Percentiles rank a stretch among this genome's conserved stretches.
Evolutionary conservation across 64 coral and sea anemone species (phyloP).

Genomic region (Trachythela sp.): DNA sequence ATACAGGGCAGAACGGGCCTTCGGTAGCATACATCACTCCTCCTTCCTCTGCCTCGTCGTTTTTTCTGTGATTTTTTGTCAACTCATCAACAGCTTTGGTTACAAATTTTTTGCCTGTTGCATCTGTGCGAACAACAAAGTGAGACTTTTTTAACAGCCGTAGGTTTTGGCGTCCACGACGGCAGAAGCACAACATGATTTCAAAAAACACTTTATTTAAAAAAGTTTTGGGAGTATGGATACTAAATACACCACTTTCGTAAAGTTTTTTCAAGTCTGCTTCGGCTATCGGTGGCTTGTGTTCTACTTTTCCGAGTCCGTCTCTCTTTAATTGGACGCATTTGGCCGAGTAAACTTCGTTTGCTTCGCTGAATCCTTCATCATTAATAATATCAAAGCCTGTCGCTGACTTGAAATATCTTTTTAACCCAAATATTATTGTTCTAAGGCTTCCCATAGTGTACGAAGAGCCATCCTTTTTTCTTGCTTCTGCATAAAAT

Average conservation of each 20-base stretch:
- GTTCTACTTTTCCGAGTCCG: not conserved
- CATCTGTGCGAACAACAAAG: not conserved
- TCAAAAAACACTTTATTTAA: slow-evolving; percentile 4
- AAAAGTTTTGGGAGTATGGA: not conserved
- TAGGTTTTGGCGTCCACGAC: slow-evolving; percentile 1
- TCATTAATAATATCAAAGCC: slow-evolving; percentile 25
- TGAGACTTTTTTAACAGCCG: not conserved
- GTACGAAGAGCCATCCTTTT: slow-evolving; percentile 5
- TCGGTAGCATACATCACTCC: slow-evolving; percentile 18
- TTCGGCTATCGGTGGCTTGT: not conserved
- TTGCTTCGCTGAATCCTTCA: slow-evolving; percentile 30
- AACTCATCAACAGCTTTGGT: not conserved
- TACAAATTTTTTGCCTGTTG: not conserved
- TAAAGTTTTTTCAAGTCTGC: slow-evolving; percentile 13
- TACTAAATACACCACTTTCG: not conserved
- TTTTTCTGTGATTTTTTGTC: slow-evolving; percentile 17
- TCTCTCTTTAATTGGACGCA: slow-evolving; percentile 28
- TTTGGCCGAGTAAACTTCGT: slow-evolving; percentile 26
- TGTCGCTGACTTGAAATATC: slow-evolving; percentile 15
- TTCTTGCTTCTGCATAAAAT: not conserved
- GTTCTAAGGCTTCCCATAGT: slow-evolving; percentile 25
- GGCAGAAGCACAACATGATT: slow-evolving; percentile 1
- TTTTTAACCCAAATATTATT: slow-evolving; percentile 29
- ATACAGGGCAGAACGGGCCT: not conserved
- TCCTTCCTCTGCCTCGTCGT: not conserved